Percentiles rank a stretch among this genome's conserved stretches.
Conservation (phyloP, 1,140 invertebrate genomes). For the Microplitis demolitor region DNA sequence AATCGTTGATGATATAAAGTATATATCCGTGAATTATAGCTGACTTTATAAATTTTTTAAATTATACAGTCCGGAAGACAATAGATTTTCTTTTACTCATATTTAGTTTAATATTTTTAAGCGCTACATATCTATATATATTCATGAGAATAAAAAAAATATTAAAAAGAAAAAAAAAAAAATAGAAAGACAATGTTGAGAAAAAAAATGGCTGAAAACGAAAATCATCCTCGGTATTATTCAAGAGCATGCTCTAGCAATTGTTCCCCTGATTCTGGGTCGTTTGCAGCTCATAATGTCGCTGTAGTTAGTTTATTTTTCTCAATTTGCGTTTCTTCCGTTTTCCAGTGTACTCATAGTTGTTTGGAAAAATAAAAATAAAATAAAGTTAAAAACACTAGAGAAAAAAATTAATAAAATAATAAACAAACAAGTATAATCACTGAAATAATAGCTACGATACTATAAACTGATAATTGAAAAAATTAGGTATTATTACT, state of each 20-base stretch:
- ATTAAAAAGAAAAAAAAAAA: neutral
- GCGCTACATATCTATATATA: neutral
- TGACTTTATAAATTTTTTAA: no score
- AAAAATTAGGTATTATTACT: no score
- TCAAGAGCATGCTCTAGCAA: slow-evolving; percentile 17
- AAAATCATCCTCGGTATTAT: slow-evolving; percentile 21
- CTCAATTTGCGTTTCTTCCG: neutral
- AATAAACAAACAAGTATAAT: no score
- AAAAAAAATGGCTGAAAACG: neutral
- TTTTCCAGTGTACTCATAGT: neutral
- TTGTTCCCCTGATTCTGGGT: slow-evolving; percentile 4
- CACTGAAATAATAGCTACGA: no score
- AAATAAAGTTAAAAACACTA: neutral
- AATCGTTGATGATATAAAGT: no score
- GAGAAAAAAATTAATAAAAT: no score
- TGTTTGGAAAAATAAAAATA: neutral
- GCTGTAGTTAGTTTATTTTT: neutral
- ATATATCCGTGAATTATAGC: no score
- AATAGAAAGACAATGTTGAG: neutral
- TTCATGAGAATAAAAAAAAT: slow-evolving; percentile 1
- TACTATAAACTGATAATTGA: no score
- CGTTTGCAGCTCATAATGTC: slow-evolving; percentile 15
- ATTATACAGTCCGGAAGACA: no score
- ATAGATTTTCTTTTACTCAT: no score
- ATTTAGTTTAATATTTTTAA: neutral